phyloP scores from a whole-genome alignment of 2,888 invertebrate genomes.

The Ichneumon xanthorius region DNA sequence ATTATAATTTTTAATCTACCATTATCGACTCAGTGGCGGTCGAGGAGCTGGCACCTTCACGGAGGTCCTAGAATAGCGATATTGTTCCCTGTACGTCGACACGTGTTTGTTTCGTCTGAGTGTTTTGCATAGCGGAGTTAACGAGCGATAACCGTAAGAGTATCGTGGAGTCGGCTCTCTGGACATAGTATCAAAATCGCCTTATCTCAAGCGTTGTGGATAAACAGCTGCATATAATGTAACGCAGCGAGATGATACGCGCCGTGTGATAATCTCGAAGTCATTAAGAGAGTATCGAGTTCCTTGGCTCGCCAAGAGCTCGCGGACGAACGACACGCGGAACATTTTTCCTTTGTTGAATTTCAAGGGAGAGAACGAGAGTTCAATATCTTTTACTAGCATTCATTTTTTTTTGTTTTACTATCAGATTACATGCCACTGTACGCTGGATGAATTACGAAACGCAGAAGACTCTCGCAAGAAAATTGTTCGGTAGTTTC shows the following conservation, averaged over 20 bases:
- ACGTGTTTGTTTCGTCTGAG: conserved; percentile 64
- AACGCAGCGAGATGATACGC: conserved; percentile 49
- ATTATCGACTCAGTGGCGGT: background rate
- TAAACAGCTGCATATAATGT: conserved; percentile 59
- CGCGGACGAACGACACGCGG: background rate
- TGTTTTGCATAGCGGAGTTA: conserved; percentile 42
- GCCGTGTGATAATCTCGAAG: conserved; percentile 37
- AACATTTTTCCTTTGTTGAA: conserved; percentile 12
- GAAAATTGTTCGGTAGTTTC: too few species aligned
- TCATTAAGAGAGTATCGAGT: conserved; percentile 36
- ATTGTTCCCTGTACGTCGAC: conserved; percentile 62
- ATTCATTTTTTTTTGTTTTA: background rate
- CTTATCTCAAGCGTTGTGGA: conserved; percentile 50
- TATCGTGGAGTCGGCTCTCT: background rate
- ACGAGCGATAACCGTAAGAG: conserved; percentile 40
- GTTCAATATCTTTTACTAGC: background rate
- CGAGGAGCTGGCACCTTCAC: conserved; percentile 10
- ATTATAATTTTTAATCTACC: background rate
- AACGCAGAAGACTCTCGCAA: too few species aligned
- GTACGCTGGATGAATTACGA: too few species aligned
- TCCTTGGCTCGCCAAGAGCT: background rate
- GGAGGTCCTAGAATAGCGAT: conserved; percentile 66
- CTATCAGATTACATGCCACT: too few species aligned
- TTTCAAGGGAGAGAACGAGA: background rate
- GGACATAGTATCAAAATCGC: conserved; percentile 53